A percentile compares a stretch with the other conserved stretches of the same genome.
Conservation (phyloP, 2,888 invertebrate genomes). For the Melolontha melolontha region DNA sequence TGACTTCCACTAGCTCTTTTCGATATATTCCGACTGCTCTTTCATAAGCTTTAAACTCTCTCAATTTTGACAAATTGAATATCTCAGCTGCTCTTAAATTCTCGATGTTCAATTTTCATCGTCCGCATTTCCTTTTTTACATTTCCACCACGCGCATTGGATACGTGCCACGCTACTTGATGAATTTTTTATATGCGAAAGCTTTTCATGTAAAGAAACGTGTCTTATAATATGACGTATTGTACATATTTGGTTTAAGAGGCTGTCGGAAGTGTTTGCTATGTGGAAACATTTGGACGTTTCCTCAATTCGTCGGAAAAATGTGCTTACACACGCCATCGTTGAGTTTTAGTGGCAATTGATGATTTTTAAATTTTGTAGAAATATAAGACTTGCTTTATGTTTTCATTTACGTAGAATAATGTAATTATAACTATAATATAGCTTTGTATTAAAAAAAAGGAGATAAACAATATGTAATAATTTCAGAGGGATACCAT, state of each 20-base stretch:
- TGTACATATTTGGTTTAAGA: constrained; percentile 4
- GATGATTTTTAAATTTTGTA: no score
- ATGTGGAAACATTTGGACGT: background rate
- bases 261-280: constrained; percentile 3
- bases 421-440: no score
- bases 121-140: background rate
- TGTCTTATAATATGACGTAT: constrained; percentile 1
- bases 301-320: background rate
- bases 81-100: constrained; percentile 1
- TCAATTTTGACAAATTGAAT: constrained; percentile 26
- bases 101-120: constrained; percentile 12
- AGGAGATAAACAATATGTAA: no score
- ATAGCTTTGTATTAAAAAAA: no score
- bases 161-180: constrained; percentile 3
- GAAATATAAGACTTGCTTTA: no score
- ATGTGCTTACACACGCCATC: background rate
- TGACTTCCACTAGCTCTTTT: background rate
- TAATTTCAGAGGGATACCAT: no score
- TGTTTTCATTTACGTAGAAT: no score
- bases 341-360: no score
- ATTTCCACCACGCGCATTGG: background rate
- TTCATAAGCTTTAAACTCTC: background rate
- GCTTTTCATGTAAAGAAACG: background rate
- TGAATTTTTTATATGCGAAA: constrained; percentile 18
- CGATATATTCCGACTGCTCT: background rate